Evolutionary conservation across 1,140 invertebrate species (phyloP).

Genomic region (Galendromus occidentalis): DNA sequence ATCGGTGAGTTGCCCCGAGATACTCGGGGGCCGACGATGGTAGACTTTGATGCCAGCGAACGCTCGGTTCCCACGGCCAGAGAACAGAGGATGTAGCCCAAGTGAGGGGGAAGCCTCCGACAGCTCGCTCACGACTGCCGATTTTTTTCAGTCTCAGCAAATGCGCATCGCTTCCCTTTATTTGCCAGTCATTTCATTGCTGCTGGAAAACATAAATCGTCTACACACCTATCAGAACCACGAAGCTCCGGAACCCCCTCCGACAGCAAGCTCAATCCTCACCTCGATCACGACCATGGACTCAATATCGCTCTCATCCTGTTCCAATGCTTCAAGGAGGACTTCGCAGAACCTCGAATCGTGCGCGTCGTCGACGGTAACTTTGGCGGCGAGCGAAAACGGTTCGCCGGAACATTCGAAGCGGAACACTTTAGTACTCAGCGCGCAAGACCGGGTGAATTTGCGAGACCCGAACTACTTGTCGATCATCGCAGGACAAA

Average conservation of each 20-base stretch:
- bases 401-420: slow-evolving; percentile 12
- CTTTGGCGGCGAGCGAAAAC: slow-evolving; percentile 13
- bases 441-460: slow-evolving; percentile 22
- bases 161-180: slow-evolving; percentile 69
- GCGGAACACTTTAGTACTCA: slow-evolving; percentile 11
- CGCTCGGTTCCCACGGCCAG: no score
- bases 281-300: slow-evolving; percentile 6
- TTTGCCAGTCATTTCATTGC: slow-evolving; percentile 64
- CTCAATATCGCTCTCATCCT: not conserved
- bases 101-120: not conserved
- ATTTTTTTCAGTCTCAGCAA: slow-evolving; percentile 43
- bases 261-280: not conserved
- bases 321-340: slow-evolving; percentile 12
- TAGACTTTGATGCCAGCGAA: slow-evolving; percentile 9
- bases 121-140: not conserved
- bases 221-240: slow-evolving; percentile 31
- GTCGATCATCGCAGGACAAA: slow-evolving; percentile 52
- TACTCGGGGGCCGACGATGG: no score
- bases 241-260: slow-evolving; percentile 14
- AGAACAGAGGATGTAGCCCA: no score
- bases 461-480: slow-evolving; percentile 47
- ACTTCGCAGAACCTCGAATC: slow-evolving; percentile 11
- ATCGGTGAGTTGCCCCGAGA: slow-evolving; percentile 25
- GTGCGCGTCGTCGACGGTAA: slow-evolving; percentile 6
- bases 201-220: slow-evolving; percentile 51